phyloP scores from a whole-genome alignment of 2,888 invertebrate species.

The Diogma glabrata region DNA sequence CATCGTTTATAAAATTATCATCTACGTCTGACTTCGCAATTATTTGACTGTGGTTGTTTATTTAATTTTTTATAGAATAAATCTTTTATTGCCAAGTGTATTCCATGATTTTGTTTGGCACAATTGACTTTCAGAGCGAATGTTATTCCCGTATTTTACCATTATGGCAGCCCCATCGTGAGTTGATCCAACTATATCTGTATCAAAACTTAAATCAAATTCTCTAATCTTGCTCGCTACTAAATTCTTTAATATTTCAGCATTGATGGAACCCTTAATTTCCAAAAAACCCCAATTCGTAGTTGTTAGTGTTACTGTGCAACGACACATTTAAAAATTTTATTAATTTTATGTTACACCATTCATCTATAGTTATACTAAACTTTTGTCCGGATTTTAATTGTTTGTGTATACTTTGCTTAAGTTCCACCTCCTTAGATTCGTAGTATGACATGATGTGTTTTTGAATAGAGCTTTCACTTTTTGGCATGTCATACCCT shows the following conservation, averaged over 20 bases:
- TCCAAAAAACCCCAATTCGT: background rate
- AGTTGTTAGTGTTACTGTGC: too few species aligned
- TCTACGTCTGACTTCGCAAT: background rate
- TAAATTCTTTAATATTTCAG: background rate
- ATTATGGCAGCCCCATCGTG: background rate
- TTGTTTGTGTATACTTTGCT: background rate
- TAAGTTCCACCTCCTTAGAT: background rate
- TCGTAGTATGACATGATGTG: background rate
- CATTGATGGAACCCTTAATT: conserved; percentile 4
- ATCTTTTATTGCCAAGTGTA: background rate
- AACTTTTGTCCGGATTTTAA: background rate
- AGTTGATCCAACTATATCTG: background rate
- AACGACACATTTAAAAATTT: conserved; percentile 4
- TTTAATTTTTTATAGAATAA: background rate
- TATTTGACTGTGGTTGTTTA: conserved; percentile 1
- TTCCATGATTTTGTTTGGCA: background rate
- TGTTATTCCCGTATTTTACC: background rate
- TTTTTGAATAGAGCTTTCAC: background rate
- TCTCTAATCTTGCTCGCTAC: background rate
- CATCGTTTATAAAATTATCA: background rate
- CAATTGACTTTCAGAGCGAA: background rate
- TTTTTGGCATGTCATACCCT: conserved; percentile 7
- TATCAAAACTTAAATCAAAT: background rate
- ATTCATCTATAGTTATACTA: conserved; percentile 9
- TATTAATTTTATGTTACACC: background rate